These are phyloP conservation scores for Hypanus sabinus DNA, from an alignment of 2,113 vertebrate species.

Conservation along the genomic window DNA sequence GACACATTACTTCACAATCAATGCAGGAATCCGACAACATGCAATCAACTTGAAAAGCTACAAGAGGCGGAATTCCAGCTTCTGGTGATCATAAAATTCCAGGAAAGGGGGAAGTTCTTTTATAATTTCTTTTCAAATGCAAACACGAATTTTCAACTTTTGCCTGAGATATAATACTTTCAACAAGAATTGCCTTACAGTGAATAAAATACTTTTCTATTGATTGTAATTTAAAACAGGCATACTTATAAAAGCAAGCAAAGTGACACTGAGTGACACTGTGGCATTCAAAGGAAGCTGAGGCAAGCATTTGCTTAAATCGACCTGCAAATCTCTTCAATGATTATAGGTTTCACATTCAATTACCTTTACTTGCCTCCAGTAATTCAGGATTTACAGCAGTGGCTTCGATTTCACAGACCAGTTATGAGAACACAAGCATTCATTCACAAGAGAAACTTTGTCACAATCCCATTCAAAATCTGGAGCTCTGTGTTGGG, in stretches of 20 bases:
- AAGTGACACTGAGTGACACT: background rate
- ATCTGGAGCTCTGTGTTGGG: background rate
- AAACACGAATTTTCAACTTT: slow-evolving; percentile 37
- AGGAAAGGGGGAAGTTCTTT: slow-evolving; percentile 43
- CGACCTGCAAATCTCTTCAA: background rate
- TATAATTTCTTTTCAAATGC: slow-evolving; percentile 48
- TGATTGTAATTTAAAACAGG: background rate
- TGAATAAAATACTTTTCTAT: slow-evolving; percentile 16
- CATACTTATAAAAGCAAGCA: background rate
- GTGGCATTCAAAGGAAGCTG: background rate
- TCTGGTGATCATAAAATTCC: slow-evolving; percentile 52
- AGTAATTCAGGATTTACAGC: background rate
- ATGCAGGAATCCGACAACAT: background rate
- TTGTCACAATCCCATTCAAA: background rate
- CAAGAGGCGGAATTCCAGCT: background rate
- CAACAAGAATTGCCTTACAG: background rate
- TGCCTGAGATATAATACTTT: slow-evolving; percentile 39
- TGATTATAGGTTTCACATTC: background rate
- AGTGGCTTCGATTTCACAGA: background rate
- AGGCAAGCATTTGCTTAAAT: background rate
- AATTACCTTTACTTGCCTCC: too few relatives aligned
- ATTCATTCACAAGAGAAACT: background rate
- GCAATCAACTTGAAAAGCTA: slow-evolving; percentile 19
- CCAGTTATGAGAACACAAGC: background rate
- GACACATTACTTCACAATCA: background rate